Evolutionary conservation across 2,797 vertebrate species (phyloP), one percentile per base, ranked within the genome.

Genomic region (Tarsius wallacei): DNA sequence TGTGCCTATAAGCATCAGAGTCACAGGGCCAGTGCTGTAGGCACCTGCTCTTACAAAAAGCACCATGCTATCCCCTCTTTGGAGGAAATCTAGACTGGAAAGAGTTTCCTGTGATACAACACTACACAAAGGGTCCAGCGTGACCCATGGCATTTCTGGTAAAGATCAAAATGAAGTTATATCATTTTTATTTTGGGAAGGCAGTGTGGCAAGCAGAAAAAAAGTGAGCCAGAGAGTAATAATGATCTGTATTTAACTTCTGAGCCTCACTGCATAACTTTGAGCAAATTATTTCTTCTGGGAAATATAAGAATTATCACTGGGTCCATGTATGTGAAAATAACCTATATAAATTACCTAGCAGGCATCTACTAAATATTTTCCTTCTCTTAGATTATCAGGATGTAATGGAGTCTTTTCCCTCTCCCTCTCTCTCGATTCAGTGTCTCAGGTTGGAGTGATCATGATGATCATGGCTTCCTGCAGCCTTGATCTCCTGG

Each of bases 11-110:
- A 85, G 59, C 81, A 66, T 68, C 71, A 31, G 76, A 73, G 74
- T 63, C 10, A 3, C 80, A 87, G 28, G 16, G 31, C 57, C 55
- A 93, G n/a, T 49, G 26, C 55, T 71, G 93, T 28, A 53, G 47
- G 74, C 6, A 90, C 85, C 31, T 61, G 61, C 70, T 14, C 66
- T 90, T 61, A 88, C 51, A 88, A 76, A 93, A 95, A 68, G 16
- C 12, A 68, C 8, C 28, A 82, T 5, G 64, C 19, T 84, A 64
- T 24, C 47, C 6, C 55, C 7, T 49, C 26, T 17, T 33, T 93
- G 47, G 5, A 78, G 55, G 31, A 70, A 61, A 36, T 36, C 36
- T n/a, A 57, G 22, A 57, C 6, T 86, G 26, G 33, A 74, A 84
- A 17, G 19, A n/a, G 55, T 71, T 91, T 84, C 31, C 59, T 26